Base-by-base conservation (phyloP, 2,113 vertebrate genomes). In the Dipodomys ordii region DNA sequence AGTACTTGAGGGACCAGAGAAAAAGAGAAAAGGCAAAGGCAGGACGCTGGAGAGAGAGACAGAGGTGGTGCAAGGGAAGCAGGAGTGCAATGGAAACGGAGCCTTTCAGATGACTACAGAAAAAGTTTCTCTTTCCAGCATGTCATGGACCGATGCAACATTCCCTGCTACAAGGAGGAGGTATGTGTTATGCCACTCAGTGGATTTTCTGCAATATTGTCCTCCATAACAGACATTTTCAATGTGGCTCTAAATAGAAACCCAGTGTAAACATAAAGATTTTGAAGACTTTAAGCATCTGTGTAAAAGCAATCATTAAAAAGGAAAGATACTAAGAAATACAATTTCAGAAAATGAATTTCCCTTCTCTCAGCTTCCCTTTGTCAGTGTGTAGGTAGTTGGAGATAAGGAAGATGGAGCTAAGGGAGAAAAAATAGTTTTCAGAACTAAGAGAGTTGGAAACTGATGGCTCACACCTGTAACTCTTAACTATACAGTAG, bases 281-380 rank as follows among this genome's bases (percentile, higher is more conserved):
- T 93, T 91, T 91, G 88, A 7, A 94, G 94, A 39, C 28, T 73
- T 69, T 20, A 64, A 30, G 1, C 60, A 39, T 86, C 76, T 90
- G 39, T 44, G 5, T 23, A 8, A 73, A 44, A 80, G 5, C 2
- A 49, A n/a, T 91, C 32, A 67, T 68, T 88, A 69, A 82, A 44
- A 9, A 19, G 46, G 91, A 85, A 83, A 23, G 23, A 92, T 83
- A 57, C 39, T 91, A 32, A 68, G 5, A 44, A 30, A 9, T 0
- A 64, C 53, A 23, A 74, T 46, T 44, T 85, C 67, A 11, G 57
- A 83, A 35, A 65, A 72, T 53, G 19, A 30, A 3, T 73, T 84
- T 39, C 1, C 0, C 49, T 18, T 39, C 39, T 35, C 72, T 83
- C 13, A 18, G 25, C 81, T 95, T 65, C 92, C 53, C 60, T 80